These are phyloP conservation scores for Toxotes chatareus DNA, from an alignment of 2,113 vertebrate genomes.

Conservation along the genomic window DNA sequence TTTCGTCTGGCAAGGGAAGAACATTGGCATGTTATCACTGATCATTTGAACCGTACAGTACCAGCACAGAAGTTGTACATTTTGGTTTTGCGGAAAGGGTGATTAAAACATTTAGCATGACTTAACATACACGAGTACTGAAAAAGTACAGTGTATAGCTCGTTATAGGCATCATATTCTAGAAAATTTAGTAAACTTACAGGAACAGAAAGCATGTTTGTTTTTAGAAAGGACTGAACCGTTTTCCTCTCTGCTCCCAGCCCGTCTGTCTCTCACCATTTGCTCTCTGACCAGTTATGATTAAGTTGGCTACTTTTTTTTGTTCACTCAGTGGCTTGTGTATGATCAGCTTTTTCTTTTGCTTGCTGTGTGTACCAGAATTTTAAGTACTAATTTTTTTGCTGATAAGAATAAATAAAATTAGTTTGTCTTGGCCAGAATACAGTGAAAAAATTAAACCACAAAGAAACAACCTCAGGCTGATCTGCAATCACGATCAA, in stretches of 20 bases:
- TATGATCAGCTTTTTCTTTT: no score
- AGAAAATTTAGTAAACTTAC: no score
- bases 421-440: neutral
- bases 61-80: neutral
- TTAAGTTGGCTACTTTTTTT: neutral
- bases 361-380: no score
- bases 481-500: neutral
- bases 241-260: neutral
- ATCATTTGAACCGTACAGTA: neutral
- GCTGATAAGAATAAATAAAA: neutral
- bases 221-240: neutral
- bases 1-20: neutral
- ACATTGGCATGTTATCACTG: neutral
- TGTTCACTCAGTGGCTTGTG: conserved; percentile 5
- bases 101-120: neutral
- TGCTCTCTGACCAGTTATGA: neutral
- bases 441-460: neutral
- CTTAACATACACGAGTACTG: neutral
- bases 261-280: neutral
- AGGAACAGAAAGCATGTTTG: neutral
- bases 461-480: neutral
- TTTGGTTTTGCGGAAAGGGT: neutral
- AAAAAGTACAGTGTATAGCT: neutral
- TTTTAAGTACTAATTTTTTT: neutral
- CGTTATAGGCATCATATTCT: neutral